phyloP scores from a whole-genome alignment of 1,140 invertebrate species.

The Coenobita brevimanus region DNA sequence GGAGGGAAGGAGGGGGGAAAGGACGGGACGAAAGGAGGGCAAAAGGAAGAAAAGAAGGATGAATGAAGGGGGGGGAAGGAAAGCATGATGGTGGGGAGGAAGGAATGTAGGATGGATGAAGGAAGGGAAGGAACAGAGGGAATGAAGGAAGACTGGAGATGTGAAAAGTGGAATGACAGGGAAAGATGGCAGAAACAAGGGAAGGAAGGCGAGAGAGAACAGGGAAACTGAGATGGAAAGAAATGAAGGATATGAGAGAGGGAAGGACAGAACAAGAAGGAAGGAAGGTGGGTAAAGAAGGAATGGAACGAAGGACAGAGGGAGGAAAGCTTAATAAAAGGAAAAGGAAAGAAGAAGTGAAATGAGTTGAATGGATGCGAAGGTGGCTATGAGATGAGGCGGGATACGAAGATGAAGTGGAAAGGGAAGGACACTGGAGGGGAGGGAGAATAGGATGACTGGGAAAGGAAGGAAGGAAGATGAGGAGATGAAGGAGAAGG shows the following conservation, averaged over 20 bases:
- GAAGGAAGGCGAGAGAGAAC: constrained; percentile 8
- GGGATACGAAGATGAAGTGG: too few species aligned
- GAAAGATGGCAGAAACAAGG: not conserved
- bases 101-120: too few species aligned
- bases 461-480: too few species aligned
- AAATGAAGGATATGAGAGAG: not conserved
- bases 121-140: not conserved
- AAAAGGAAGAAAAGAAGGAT: not conserved
- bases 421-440: too few species aligned
- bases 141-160: not conserved
- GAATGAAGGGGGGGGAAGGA: too few species aligned
- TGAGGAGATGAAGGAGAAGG: too few species aligned
- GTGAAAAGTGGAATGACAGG: not conserved
- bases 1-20: not conserved
- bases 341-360: not conserved
- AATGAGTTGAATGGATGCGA: too few species aligned
- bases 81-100: too few species aligned
- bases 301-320: constrained; percentile 3
- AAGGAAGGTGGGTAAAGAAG: constrained; percentile 7
- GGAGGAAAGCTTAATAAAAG: not conserved
- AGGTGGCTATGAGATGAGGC: too few species aligned
- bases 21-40: not conserved
- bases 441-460: not conserved
- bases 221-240: not conserved
- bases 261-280: not conserved